A percentile compares a stretch with the other conserved stretches of the same genome.
Conservation (phyloP, 2,113 vertebrate species). For the Caranx melampygus region DNA sequence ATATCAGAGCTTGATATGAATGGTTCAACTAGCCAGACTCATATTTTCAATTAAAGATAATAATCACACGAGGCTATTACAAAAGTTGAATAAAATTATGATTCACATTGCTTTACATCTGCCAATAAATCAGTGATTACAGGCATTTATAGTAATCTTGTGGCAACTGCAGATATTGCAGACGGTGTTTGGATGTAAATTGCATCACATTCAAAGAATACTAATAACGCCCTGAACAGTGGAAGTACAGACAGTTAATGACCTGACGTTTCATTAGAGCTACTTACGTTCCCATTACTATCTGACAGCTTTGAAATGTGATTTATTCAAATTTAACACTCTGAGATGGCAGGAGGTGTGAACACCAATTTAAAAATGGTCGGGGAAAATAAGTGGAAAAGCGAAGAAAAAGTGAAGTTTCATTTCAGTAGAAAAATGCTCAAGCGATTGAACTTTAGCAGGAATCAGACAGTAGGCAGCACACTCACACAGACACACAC, state of each 20-base stretch:
- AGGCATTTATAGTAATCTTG: slow-evolving; percentile 24
- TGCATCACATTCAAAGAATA: not conserved
- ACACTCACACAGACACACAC: not conserved
- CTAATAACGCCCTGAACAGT: not conserved
- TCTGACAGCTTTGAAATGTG: slow-evolving; percentile 23
- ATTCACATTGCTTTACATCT: slow-evolving; percentile 14
- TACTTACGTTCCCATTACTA: not conserved
- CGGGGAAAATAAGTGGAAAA: not conserved
- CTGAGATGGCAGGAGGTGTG: slow-evolving; percentile 3
- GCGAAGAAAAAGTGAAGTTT: not conserved
- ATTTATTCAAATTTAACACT: slow-evolving; percentile 3
- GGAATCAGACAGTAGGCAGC: slow-evolving; percentile 5
- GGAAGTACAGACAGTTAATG: slow-evolving; percentile 16
- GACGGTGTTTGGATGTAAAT: not conserved
- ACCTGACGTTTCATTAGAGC: slow-evolving; percentile 25
- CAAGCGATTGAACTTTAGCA: not conserved
- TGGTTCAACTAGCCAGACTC: not conserved
- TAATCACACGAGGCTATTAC: slow-evolving; percentile 3
- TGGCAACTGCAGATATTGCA: not conserved
- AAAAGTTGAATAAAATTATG: slow-evolving; percentile 6
- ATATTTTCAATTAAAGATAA: slow-evolving; percentile 4
- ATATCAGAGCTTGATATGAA: slow-evolving; percentile 4
- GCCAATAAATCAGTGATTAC: not conserved
- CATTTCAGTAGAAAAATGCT: not conserved
- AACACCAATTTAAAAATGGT: not conserved